Percentiles rank a stretch among this genome's conserved stretches.
phyloP scores from a whole-genome alignment of 2,888 invertebrate genomes.

The Amphipoea lucens region DNA sequence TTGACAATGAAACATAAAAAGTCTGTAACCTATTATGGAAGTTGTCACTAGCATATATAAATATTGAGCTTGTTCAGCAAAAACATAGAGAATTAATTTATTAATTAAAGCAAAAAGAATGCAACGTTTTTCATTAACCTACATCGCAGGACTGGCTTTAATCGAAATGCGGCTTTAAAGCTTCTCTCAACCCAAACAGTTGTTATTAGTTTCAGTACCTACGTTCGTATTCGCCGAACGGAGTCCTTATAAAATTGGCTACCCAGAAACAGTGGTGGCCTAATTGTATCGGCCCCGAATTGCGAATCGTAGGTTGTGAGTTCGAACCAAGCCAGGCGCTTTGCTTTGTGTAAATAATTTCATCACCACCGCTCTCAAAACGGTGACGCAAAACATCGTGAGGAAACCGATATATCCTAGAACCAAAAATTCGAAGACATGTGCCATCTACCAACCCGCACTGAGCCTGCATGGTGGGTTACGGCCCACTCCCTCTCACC shows the following conservation, averaged over 20 bases:
- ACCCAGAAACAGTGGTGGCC: not conserved
- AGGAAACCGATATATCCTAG: no score
- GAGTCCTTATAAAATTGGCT: not conserved
- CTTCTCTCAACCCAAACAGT: not conserved
- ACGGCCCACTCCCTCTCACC: no score
- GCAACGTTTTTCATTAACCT: not conserved
- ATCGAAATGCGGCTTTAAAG: not conserved
- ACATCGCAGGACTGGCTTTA: not conserved
- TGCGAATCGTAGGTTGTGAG: no score
- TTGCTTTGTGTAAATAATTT: no score
- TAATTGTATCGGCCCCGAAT: no score
- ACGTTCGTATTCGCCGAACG: not conserved
- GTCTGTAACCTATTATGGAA: constrained; percentile 19
- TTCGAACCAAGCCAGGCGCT: no score
- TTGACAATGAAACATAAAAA: constrained; percentile 41
- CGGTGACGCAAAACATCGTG: no score
- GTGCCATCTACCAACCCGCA: no score
- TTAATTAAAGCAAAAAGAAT: constrained; percentile 35
- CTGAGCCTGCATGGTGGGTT: no score
- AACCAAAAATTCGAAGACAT: no score
- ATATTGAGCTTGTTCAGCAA: constrained; percentile 20
- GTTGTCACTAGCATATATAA: constrained; percentile 31
- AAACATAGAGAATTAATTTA: constrained; percentile 16
- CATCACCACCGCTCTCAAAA: no score
- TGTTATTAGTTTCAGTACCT: not conserved